These are phyloP conservation scores for Paralichthys olivaceus DNA, from an alignment of 2,113 vertebrate species.

Conservation along the genomic window DNA sequence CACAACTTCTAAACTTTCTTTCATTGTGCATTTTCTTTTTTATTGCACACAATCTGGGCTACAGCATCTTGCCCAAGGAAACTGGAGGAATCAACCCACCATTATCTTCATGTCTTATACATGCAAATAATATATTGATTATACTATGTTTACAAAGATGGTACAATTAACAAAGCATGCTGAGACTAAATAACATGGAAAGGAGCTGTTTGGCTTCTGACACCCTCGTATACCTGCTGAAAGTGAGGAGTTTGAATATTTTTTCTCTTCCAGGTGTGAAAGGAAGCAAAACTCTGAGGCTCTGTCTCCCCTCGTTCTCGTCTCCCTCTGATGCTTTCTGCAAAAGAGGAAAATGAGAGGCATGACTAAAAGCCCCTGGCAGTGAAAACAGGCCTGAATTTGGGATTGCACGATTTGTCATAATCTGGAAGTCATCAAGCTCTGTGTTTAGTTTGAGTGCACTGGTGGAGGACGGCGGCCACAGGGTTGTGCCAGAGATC, in stretches of 20 bases:
- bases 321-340: conserved; percentile 1
- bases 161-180: neutral
- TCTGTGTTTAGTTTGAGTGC: conserved; percentile 54
- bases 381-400: conserved; percentile 16
- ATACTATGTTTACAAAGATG: neutral
- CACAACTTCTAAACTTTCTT: too few species aligned
- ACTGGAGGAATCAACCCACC: too few species aligned
- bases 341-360: neutral
- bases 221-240: too few species aligned
- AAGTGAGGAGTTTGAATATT: neutral
- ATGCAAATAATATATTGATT: neutral
- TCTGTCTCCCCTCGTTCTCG: neutral
- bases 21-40: too few species aligned
- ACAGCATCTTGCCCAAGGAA: too few species aligned
- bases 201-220: neutral
- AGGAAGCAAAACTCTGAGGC: neutral
- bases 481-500: conserved; percentile 49
- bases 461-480: conserved; percentile 48
- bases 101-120: too few species aligned
- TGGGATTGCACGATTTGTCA: conserved; percentile 54
- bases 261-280: neutral
- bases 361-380: conserved; percentile 29
- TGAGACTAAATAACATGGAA: too few species aligned
- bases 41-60: too few species aligned
- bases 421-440: conserved; percentile 74